Base-by-base conservation (phyloP, 2,888 invertebrate species). In the Tolmerus cingulatus region DNA sequence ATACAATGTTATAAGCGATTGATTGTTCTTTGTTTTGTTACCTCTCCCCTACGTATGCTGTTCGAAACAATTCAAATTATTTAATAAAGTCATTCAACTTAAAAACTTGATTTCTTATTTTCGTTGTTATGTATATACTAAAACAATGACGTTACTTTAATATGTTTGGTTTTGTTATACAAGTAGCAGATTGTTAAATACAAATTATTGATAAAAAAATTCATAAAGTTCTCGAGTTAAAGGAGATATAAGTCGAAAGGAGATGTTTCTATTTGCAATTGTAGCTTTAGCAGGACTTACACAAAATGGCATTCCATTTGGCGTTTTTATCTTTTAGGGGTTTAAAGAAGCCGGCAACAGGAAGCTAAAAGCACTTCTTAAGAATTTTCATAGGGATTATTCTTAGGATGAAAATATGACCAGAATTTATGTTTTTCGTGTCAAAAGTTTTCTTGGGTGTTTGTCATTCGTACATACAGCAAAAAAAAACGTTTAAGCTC, bases 251-350 rank as follows among this genome's bases (percentile, higher is more conserved):
- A 76, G 9, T 1, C 9, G 19, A 34, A 43, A 43, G 78, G 43
- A 37, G 12, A 34, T n/a, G 5, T 78, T 78, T n/a, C 23, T 37
- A 78, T 78, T 40, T 78, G 40, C 19, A 23, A 23, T 23, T 40
- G 78, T 43, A 43, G 40, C 37, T 78, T n/a, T 40, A 12, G 27
- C 23, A 43, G 23, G 43, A 19, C 5, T 78, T 78, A 78, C 40
- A 46, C n/a, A 81, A 81, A 81, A 81, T 81, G 51, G 30, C 79
- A 81, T 81, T 81, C 51, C 5, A 81, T 51, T 81, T 46, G 27
- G 78, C 40, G 30, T 55, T 55, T 55, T 81, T 81, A 51, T 81
- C 51, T 30, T 81, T 14, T 9, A 16, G 78, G 43, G 7, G 8
- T 78, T 78, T 74, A n/a, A 34, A 16, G 1, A 27, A 81, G 9